Percentiles rank a stretch among this genome's conserved stretches.
These are phyloP conservation scores for Lepidothrix coronata DNA, from an alignment of 2,113 vertebrate genomes.

Conservation along the genomic window DNA sequence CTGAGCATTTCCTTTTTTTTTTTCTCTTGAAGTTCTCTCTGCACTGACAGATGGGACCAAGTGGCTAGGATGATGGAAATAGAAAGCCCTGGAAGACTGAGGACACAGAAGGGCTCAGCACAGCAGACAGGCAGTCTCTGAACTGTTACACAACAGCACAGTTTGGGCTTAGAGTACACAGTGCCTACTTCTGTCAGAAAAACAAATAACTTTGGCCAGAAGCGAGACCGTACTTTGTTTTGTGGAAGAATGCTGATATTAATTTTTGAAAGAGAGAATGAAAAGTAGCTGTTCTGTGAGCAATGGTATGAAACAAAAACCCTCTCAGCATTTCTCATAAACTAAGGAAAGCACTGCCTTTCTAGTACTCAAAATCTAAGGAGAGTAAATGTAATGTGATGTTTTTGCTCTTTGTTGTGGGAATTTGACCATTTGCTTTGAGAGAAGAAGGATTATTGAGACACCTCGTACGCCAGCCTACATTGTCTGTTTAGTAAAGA, in stretches of 20 bases:
- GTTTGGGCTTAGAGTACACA: background rate
- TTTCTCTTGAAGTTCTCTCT: background rate
- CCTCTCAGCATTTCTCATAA: background rate
- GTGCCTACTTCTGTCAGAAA: background rate
- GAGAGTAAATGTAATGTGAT: background rate
- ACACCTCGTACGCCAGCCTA: background rate
- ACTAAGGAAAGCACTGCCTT: background rate
- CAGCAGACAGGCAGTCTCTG: background rate
- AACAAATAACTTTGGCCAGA: accelerated
- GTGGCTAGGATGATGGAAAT: background rate
- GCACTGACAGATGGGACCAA: background rate
- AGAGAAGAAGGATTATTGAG: background rate
- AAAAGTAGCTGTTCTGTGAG: background rate
- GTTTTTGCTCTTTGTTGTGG: background rate
- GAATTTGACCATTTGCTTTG: background rate
- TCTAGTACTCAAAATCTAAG: background rate
- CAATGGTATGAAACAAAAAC: background rate
- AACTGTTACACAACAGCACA: background rate
- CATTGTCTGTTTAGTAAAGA: background rate
- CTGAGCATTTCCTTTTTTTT: background rate
- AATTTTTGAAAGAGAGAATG: background rate
- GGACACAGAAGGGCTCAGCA: background rate
- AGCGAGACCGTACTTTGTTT: background rate
- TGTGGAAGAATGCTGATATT: background rate
- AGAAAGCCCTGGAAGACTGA: background rate